Base-by-base conservation (phyloP, 37 sponge, comb jelly and placozoan genomes). In the Ianthella basta region DNA sequence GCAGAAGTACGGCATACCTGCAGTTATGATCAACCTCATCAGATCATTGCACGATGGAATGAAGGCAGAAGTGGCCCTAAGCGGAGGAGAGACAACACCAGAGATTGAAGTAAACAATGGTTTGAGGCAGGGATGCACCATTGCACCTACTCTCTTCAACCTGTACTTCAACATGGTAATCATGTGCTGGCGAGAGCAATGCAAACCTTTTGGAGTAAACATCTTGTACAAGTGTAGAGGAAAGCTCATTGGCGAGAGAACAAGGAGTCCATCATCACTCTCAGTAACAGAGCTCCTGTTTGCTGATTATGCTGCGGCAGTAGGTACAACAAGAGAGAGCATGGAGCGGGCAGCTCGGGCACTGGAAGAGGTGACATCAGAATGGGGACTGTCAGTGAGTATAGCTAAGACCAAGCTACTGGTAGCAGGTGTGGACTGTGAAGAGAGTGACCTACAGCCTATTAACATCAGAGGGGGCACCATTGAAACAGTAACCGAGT, bases 21-120 rank as follows among this genome's bases (percentile, higher is more conserved):
- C n/a, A n/a, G n/a, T n/a, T n/a, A n/a, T n/a, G n/a, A n/a, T n/a
- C n/a, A n/a, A n/a, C n/a, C n/a, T n/a, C n/a, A n/a, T n/a, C n/a
- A n/a, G n/a, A n/a, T n/a, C n/a, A n/a, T n/a, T n/a, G n/a, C n/a
- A n/a, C n/a, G n/a, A n/a, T n/a, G n/a, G n/a, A n/a, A n/a, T n/a
- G n/a, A n/a, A n/a, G n/a, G n/a, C n/a, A n/a, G n/a, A n/a, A n/a
- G n/a, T n/a, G n/a, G n/a, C n/a, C n/a, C n/a, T n/a, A n/a, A n/a
- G n/a, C n/a, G n/a, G n/a, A n/a, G n/a, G n/a, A n/a, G n/a, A n/a
- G n/a, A n/a, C n/a, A n/a, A n/a, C n/a, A n/a, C n/a, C n/a, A n/a
- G n/a, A n/a, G n/a, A n/a, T n/a, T 83, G 84, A 69, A 34, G 87
- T 81, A 54, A 32, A 27, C 36, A 88, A 88, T 88, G 88, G 88